Evolutionary conservation across 2,888 invertebrate genomes (phyloP).

Genomic region (Rhagonycha fulva): DNA sequence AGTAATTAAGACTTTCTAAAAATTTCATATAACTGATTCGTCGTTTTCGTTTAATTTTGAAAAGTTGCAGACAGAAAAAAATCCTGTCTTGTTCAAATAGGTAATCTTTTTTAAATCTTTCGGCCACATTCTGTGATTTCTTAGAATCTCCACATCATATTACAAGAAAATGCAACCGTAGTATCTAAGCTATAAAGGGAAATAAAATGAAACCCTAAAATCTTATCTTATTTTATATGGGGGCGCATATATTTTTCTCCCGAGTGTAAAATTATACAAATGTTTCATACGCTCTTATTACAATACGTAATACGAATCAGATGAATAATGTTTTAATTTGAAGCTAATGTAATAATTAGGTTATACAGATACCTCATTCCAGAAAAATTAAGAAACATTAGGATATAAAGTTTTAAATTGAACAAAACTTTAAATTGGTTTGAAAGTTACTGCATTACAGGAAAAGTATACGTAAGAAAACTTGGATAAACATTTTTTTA

Average conservation of each 20-base stretch:
- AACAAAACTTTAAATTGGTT: neutral
- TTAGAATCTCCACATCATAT: neutral
- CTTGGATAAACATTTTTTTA: neutral
- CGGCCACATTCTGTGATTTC: neutral
- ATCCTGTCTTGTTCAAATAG: neutral
- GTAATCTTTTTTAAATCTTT: neutral
- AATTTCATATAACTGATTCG: too few relatives aligned
- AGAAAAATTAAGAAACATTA: neutral
- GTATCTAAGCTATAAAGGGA: neutral
- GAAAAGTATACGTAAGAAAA: too few relatives aligned
- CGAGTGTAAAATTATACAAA: neutral
- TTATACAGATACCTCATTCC: neutral
- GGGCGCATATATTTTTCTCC: neutral
- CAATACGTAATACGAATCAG: neutral
- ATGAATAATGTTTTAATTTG: neutral
- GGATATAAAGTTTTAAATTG: neutral
- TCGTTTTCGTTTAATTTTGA: too few relatives aligned
- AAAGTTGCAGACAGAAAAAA: too few relatives aligned
- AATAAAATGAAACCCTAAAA: neutral
- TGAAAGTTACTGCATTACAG: neutral
- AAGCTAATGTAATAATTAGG: neutral
- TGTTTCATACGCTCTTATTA: neutral
- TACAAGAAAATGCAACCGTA: neutral
- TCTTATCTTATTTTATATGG: neutral
- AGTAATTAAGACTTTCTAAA: too few relatives aligned